These are phyloP conservation scores for Hymenopus coronatus DNA, from an alignment of 2,888 invertebrate genomes.

Conservation along the genomic window DNA sequence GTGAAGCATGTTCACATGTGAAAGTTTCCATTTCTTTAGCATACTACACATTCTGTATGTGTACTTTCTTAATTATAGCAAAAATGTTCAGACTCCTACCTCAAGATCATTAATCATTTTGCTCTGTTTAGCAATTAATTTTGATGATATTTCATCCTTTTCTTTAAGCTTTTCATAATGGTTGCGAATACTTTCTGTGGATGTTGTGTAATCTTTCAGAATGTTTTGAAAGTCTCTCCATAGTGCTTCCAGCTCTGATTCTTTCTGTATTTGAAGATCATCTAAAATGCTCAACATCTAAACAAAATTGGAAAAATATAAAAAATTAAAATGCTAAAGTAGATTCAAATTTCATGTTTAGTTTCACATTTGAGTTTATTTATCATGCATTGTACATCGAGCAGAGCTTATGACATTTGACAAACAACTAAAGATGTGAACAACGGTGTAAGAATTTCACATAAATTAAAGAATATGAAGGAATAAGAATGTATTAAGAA, in stretches of 20 bases:
- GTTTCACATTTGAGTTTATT: too few relatives aligned
- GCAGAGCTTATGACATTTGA: too few relatives aligned
- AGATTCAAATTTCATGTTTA: too few relatives aligned
- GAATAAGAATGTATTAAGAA: too few relatives aligned
- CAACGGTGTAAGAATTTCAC: too few relatives aligned
- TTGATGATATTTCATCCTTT: conserved; percentile 11
- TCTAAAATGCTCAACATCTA: conserved; percentile 22
- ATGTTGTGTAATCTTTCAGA: conserved; percentile 8
- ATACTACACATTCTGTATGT: too few relatives aligned
- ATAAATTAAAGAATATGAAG: too few relatives aligned
- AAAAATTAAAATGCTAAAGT: neutral
- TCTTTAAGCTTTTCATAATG: conserved; percentile 13
- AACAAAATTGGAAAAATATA: neutral
- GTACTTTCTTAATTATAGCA: too few relatives aligned
- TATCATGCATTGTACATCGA: too few relatives aligned
- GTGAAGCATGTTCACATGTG: too few relatives aligned
- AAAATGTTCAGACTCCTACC: neutral
- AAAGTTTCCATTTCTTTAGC: too few relatives aligned
- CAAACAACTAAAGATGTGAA: too few relatives aligned
- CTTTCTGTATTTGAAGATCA: neutral
- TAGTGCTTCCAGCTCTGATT: conserved; percentile 12
- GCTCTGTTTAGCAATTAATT: neutral
- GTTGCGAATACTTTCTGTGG: conserved; percentile 12
- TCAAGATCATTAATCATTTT: neutral
- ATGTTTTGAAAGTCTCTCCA: conserved; percentile 19